phyloP scores from a whole-genome alignment of 1,140 invertebrate species.

The Diabrotica virgifera region DNA sequence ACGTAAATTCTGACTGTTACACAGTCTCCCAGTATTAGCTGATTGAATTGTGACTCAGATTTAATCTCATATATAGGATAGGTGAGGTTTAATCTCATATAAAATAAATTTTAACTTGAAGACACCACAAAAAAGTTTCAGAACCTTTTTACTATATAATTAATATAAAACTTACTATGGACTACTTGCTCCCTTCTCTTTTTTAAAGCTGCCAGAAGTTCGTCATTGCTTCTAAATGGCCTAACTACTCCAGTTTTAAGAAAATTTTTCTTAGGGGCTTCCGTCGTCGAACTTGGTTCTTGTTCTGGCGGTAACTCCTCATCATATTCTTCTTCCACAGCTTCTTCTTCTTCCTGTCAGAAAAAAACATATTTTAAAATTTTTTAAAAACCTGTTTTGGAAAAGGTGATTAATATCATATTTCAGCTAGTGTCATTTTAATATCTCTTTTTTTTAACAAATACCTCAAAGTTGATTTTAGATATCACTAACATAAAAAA shows the following conservation, averaged over 20 bases:
- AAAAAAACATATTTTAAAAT: constrained; percentile 14
- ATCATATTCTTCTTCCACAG: constrained; percentile 47
- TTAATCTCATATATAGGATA: too few relatives aligned
- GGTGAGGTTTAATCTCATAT: too few relatives aligned
- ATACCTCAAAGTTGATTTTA: too few relatives aligned
- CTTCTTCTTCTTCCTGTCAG: constrained; percentile 42
- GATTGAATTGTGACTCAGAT: too few relatives aligned
- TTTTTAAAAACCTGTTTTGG: neutral
- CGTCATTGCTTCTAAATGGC: constrained; percentile 69
- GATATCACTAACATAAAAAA: too few relatives aligned
- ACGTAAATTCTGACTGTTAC: too few relatives aligned
- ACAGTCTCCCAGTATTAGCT: too few relatives aligned
- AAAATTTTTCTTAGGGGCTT: constrained; percentile 57
- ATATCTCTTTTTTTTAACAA: too few relatives aligned
- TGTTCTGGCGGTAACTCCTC: constrained; percentile 46
- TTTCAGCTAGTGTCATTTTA: too few relatives aligned
- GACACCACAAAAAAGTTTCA: too few relatives aligned
- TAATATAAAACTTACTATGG: constrained; percentile 37
- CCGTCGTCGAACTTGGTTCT: constrained; percentile 58
- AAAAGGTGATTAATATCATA: neutral
- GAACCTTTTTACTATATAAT: neutral
- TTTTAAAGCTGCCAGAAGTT: constrained; percentile 67
- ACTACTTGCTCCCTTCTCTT: constrained; percentile 57
- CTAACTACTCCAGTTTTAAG: constrained; percentile 61
- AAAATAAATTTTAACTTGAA: too few relatives aligned